phyloP scores from a whole-genome alignment of 2,888 invertebrate species.

The Hemaris fuciformis region DNA sequence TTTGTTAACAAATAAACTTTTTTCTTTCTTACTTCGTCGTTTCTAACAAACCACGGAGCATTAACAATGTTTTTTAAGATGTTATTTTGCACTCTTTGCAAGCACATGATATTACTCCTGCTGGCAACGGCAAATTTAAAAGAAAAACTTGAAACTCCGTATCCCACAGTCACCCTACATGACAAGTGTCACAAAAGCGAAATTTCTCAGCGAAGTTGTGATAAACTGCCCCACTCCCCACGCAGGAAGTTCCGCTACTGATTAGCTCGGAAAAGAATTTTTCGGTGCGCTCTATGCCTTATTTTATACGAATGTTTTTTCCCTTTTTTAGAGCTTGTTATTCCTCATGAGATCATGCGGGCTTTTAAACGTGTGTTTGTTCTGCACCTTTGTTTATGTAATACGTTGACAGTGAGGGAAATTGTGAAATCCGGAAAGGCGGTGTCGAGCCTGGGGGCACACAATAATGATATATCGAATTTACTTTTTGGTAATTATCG shows the following conservation, averaged over 20 bases:
- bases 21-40: no score
- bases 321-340: neutral
- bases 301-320: neutral
- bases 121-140: neutral
- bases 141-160: neutral
- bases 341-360: neutral
- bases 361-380: neutral
- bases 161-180: conserved; percentile 32
- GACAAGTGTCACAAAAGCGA: conserved; percentile 48
- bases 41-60: no score
- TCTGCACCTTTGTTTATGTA: neutral
- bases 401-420: neutral
- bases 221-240: conserved; percentile 56
- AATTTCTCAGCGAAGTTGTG: conserved; percentile 51
- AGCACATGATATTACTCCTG: no score
- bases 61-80: no score
- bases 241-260: conserved; percentile 54
- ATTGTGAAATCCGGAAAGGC: neutral
- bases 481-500: no score
- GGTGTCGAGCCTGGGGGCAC: no score
- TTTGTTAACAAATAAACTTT: no score
- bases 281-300: conserved; percentile 29
- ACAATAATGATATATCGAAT: no score
- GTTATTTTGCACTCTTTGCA: no score
- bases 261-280: conserved; percentile 57